Evolutionary conservation across 1,140 invertebrate species (phyloP), one percentile per base, ranked within the genome.

Genomic region (Pachyrhynchus sulphureomaculatus): DNA sequence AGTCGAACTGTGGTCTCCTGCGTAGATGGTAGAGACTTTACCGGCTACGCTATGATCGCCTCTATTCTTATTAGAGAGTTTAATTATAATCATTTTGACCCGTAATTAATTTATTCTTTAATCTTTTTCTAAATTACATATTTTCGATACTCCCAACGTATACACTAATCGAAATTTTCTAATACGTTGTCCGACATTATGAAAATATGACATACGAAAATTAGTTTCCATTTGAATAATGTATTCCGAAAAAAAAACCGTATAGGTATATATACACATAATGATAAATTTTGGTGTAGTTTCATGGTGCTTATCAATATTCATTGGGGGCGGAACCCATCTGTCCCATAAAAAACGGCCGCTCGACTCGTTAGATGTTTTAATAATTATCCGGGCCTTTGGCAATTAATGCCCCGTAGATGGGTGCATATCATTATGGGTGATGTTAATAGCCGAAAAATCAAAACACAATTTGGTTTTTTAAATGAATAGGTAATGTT

Each of bases 241-340:
- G 29, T 32, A 26, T 26, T 29, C 17, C 6, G 12, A 33, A 45
- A 45, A 37, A n/a, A 36, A 26, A 15, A 29, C 8, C 10, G 10
- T n/a, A n/a, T 18, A 6, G 10, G 29, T n/a, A 13, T n/a, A n/a
- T n/a, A n/a, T n/a, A n/a, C 20, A 52, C n/a, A 52, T 52, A 52
- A 52, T 52, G 49, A 52, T 52, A 55, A 55, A 55, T 44, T 55
- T 44, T 10, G 52, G 37, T 55, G 52, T 55, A 44, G 52, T 55
- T 55, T 36, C 37, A 36, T 8, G 12, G n/a, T n/a, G 59, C 68
- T 66, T 70, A 68, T 70, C 68, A 70, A 70, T 70, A 70, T 70
- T 70, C 68, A 70, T 70, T 66, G 67, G 65, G 67, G 68, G 68
- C 68, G 68, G 57, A 39, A 21, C 68, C 66, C 68, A 70, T 68